Evolutionary conservation across 2,888 invertebrate genomes (phyloP).

Genomic region (Drosophila engyochracea): DNA sequence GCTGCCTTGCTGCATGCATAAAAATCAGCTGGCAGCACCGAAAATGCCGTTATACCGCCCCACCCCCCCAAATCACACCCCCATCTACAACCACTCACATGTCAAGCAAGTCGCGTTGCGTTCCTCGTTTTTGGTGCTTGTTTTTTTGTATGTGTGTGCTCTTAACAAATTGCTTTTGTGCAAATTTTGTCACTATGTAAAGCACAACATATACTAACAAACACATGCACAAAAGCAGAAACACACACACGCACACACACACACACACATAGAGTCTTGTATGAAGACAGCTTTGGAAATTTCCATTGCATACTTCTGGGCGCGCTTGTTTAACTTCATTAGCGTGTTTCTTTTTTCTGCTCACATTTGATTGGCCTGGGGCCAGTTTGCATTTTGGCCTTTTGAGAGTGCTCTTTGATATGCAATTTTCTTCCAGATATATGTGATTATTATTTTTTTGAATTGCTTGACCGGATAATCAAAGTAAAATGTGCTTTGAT

Average conservation of each 20-base stretch:
- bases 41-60: constrained; percentile 39
- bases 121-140: constrained; percentile 5
- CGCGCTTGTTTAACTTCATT: constrained; percentile 63
- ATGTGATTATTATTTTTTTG: constrained; percentile 32
- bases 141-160: constrained; percentile 37
- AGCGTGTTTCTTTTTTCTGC: constrained; percentile 44
- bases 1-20: constrained; percentile 48
- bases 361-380: constrained; percentile 41
- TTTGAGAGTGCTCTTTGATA: constrained; percentile 30
- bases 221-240: constrained; percentile 25
- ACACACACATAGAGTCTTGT: background rate
- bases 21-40: constrained; percentile 47
- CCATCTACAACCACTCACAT: constrained; percentile 37
- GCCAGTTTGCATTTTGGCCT: constrained; percentile 21
- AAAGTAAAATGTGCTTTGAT: constrained; percentile 50
- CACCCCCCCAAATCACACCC: background rate
- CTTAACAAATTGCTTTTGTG: constrained; percentile 78
- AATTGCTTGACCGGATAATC: constrained; percentile 81
- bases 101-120: constrained; percentile 60
- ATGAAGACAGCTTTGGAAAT: constrained; percentile 35
- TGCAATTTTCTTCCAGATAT: constrained; percentile 46
- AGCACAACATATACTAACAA: constrained; percentile 37
- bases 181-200: constrained; percentile 68
- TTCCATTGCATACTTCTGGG: constrained; percentile 48
- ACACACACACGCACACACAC: constrained; percentile 15